Percentiles rank a stretch among this genome's conserved stretches.
phyloP scores from a whole-genome alignment of 2,888 invertebrate species.

The Dermolepida albohirtum region DNA sequence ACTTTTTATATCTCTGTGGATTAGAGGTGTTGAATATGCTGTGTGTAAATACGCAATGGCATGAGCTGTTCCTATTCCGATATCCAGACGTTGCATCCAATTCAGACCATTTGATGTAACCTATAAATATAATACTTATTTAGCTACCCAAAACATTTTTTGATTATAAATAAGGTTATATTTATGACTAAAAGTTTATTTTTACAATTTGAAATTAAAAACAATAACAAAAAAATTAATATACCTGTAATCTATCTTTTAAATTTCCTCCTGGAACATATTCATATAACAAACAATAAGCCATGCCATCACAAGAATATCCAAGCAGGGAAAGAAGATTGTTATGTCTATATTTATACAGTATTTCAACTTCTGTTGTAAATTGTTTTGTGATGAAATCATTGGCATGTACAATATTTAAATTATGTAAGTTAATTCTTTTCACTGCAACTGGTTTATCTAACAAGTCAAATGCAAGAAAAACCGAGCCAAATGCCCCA shows the following conservation, averaged over 20 bases:
- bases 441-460: conserved; percentile 70
- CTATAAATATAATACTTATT: conserved; percentile 46
- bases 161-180: no score
- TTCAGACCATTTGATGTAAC: conserved; percentile 55
- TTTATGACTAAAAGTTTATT: no score
- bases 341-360: conserved; percentile 75
- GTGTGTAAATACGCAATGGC: conserved; percentile 79
- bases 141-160: not conserved
- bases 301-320: conserved; percentile 77
- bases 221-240: conserved; percentile 48
- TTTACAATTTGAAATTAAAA: not conserved
- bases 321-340: conserved; percentile 82
- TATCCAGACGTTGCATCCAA: conserved; percentile 72
- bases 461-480: conserved; percentile 65
- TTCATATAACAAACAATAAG: conserved; percentile 80
- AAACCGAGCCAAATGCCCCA: conserved; percentile 79
- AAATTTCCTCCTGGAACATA: conserved; percentile 82
- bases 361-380: conserved; percentile 72
- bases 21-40: conserved; percentile 71
- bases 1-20: conserved; percentile 84
- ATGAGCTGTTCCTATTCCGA: conserved; percentile 75
- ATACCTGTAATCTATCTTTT: conserved; percentile 72
- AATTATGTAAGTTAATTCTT: conserved; percentile 56
- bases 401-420: conserved; percentile 61
- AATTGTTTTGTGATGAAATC: conserved; percentile 69